Conservation (phyloP, 2,797 vertebrate species). For the Oophaga sylvatica region DNA sequence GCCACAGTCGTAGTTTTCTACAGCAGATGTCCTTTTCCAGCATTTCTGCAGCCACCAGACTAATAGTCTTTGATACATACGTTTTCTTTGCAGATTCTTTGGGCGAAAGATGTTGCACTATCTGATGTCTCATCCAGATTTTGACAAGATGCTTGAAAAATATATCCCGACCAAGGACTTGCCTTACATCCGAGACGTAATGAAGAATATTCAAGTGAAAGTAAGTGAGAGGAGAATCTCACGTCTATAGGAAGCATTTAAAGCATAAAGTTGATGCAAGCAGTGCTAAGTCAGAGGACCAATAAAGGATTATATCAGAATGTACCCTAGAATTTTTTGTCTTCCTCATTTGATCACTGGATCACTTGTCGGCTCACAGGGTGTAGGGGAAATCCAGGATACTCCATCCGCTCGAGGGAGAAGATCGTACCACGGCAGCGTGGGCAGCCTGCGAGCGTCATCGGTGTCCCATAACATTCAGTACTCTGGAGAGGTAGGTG, state of each 20-base stretch:
- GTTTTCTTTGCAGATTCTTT: slow-evolving; percentile 79
- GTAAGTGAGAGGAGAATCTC: slow-evolving; percentile 67
- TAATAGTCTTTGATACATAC: background rate
- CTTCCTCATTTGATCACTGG: background rate
- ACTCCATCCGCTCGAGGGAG: slow-evolving; percentile 85
- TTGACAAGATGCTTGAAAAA: slow-evolving; percentile 89
- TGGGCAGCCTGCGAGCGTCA: slow-evolving; percentile 79
- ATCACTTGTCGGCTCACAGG: slow-evolving; percentile 66
- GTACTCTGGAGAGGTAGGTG: slow-evolving; percentile 77
- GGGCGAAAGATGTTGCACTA: slow-evolving; percentile 89
- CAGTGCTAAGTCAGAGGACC: background rate
- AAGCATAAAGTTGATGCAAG: background rate
- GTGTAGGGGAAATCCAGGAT: slow-evolving; percentile 87
- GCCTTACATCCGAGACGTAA: slow-evolving; percentile 81
- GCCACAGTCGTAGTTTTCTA: too few relatives aligned
- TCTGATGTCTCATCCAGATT: slow-evolving; percentile 85
- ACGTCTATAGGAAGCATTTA: background rate
- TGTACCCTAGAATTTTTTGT: too few relatives aligned
- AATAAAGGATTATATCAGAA: too few relatives aligned
- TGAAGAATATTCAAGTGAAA: slow-evolving; percentile 86
- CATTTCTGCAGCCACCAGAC: too few relatives aligned
- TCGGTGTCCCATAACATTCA: slow-evolving; percentile 83
- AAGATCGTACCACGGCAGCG: slow-evolving; percentile 79
- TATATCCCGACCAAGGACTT: slow-evolving; percentile 85
- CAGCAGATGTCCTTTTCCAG: too few relatives aligned